phyloP scores from a whole-genome alignment of 2,113 vertebrate species.

The Pterocles gutturalis region DNA sequence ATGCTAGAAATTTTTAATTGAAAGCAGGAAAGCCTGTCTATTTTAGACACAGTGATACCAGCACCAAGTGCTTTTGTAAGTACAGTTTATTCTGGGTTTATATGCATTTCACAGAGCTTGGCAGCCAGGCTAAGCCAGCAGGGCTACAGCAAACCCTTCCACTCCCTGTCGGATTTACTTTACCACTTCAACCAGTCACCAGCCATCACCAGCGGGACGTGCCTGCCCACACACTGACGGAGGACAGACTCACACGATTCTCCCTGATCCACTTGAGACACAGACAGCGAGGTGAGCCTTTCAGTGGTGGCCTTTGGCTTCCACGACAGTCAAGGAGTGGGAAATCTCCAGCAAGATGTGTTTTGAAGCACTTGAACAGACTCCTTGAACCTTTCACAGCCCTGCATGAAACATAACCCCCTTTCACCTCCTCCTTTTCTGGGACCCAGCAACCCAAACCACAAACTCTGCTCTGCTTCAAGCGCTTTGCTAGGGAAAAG shows the following conservation, averaged over 20 bases:
- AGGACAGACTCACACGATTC: background rate
- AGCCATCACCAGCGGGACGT: background rate
- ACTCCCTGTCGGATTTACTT: background rate
- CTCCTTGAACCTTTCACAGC: background rate
- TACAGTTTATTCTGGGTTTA: background rate
- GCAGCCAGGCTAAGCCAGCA: background rate
- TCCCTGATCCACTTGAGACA: background rate
- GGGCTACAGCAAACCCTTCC: background rate
- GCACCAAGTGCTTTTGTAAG: background rate
- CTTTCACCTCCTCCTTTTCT: background rate
- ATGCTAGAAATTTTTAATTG: background rate
- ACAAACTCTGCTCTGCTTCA: background rate
- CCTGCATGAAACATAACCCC: background rate
- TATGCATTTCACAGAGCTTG: background rate
- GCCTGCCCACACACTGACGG: background rate
- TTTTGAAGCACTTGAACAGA: background rate
- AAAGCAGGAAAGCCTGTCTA: conserved; percentile 19
- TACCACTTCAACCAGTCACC: background rate
- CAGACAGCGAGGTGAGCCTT: background rate
- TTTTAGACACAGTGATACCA: background rate
- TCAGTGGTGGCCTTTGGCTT: background rate
- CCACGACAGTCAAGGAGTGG: background rate
- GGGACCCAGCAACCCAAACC: background rate
- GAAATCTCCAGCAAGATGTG: background rate
- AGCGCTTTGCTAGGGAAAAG: background rate